Conservation (phyloP, 1,140 invertebrate species). For the Papilio polytes region DNA sequence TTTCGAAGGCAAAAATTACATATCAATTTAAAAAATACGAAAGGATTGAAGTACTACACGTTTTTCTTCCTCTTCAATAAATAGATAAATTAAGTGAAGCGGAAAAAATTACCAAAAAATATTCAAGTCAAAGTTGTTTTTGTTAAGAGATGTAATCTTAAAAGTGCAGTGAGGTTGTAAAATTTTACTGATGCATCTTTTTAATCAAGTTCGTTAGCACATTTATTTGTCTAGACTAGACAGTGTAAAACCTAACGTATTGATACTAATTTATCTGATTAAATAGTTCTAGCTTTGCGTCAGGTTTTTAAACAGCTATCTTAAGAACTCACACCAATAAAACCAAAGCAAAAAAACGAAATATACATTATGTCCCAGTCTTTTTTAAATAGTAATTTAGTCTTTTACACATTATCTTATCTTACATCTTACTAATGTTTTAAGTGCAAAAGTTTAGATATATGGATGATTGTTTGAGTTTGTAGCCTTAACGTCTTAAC, state of each 20-base stretch:
- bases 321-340: background rate
- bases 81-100: no score
- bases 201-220: constrained; percentile 20
- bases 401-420: no score
- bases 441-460: no score
- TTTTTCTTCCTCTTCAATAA: no score
- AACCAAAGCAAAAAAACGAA: background rate
- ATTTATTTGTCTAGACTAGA: constrained; percentile 10
- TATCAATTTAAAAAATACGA: no score
- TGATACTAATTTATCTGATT: background rate
- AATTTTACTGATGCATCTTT: background rate
- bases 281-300: background rate
- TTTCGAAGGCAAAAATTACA: no score
- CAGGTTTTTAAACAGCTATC: background rate
- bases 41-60: no score
- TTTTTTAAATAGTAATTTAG: background rate
- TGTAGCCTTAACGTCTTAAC: no score
- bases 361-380: no score
- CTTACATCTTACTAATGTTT: no score
- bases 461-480: no score
- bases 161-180: constrained; percentile 6
- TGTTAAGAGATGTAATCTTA: background rate
- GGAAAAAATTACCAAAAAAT: background rate
- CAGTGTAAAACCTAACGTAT: background rate
- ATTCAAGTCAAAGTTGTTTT: background rate